Conservation (phyloP, 2,113 vertebrate genomes). For the Sula dactylatra region DNA sequence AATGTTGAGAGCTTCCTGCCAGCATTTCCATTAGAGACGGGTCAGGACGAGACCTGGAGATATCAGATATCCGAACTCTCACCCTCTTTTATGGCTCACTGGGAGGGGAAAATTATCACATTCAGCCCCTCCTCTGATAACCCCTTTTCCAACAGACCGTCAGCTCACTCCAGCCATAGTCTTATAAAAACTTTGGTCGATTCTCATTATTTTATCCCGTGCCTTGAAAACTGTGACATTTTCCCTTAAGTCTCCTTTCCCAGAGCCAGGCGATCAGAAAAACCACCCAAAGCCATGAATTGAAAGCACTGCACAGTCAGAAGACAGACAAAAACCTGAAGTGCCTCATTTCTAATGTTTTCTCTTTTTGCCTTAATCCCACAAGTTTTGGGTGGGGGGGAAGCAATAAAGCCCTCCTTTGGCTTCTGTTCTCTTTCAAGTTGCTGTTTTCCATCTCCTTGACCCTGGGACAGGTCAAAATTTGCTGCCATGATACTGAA, state of each 20-base stretch:
- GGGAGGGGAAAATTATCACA: not conserved
- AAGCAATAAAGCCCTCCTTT: not conserved
- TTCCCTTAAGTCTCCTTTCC: not conserved
- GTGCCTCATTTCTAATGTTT: not conserved
- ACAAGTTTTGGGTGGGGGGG: not conserved
- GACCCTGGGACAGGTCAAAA: not conserved
- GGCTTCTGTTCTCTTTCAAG: not conserved
- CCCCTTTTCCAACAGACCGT: not conserved
- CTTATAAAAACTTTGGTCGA: not conserved
- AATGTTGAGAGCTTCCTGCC: slow-evolving; percentile 37
- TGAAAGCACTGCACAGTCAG: not conserved
- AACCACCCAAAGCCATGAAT: not conserved
- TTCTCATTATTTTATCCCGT: not conserved
- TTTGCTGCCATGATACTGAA: not conserved
- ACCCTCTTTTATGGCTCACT: not conserved
- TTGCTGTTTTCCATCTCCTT: not conserved
- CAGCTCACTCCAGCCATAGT: not conserved
- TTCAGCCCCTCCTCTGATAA: not conserved
- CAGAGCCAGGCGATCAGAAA: not conserved
- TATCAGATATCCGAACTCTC: slow-evolving; percentile 23
- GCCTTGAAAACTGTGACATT: not conserved
- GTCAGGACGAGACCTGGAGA: slow-evolving; percentile 16
- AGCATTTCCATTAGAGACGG: slow-evolving; percentile 50
- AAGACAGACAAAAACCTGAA: not conserved
- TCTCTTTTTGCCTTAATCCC: not conserved